Evolutionary conservation across 2,888 invertebrate genomes (phyloP), one percentile per base, ranked within the genome.

Genomic region (Meta bourneti): DNA sequence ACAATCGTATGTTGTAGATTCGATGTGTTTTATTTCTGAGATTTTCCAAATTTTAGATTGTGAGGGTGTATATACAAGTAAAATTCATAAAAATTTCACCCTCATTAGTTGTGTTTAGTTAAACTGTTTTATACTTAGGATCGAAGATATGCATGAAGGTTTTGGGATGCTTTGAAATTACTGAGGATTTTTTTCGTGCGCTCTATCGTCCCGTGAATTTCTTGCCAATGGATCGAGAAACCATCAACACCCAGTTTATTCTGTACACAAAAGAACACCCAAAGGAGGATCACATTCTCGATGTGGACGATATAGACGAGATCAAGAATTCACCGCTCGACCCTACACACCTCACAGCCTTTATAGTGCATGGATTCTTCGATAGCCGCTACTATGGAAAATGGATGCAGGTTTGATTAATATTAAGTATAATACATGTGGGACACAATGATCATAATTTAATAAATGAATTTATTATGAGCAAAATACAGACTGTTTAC

Each of bases 291-390:
- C 81, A 93, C 19, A n/a, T 52, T 0, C 34, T 93, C 11, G 48
- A 48, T n/a, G 82, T 81, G 6, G 81, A 70, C 20, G 84, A 93
- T 49, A 51, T 70, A 8, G 89, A 80, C 11, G 72, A 78, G 4
- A 87, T 93, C 6, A 84, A 48, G 19, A 72, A 79, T 9, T 92
- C 93, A 1, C 19, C 54, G 2, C 71, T 93, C 19, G 81, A 93
- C 74, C 69, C 90, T 6, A 84, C 52, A 6, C 77, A 86, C 16
- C 48, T 54, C 9, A 93, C 93, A 1, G 89, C 84, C 16, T 93
- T 93, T 61, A 87, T 94, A 48, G 89, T 93, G 5, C 94, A 93
- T 72, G 94, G 94, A 54, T 94, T 93, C 48, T 54, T 93, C 49
- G 94, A 93, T 87, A 94, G 92, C 52, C 71, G 74, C 49, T 75